Base-by-base conservation (phyloP, 2,113 vertebrate species). In the Campylorhamphus procurvoides region DNA sequence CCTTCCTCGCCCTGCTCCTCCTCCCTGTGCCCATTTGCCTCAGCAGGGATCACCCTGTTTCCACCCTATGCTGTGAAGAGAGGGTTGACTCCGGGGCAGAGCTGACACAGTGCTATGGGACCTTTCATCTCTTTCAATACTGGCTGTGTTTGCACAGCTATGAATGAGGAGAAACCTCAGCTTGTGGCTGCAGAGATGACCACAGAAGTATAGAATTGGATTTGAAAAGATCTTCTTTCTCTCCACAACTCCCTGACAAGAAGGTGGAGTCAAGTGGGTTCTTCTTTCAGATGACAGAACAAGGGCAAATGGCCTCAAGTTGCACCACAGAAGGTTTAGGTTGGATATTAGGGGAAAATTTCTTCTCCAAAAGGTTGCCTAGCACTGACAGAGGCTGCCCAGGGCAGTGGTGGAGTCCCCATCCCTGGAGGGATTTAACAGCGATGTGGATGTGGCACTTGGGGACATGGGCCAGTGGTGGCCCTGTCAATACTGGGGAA, bases 61-160 rank as follows among this genome's bases (percentile, higher is more conserved):
- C 74, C 83, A 60, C 64, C 90, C 53, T 3, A 4, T 74, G 88
- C 69, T 7, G 53, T 5, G 73, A 74, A 8, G 56, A 1, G 2
- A 25, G 71, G 85, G 75, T 47, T 78, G 33, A 16, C 19, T 0
- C 12, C 35, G 67, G 83, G 83, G 28, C 83, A 87, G 23, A 19
- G 68, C 88, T 3, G 31, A 6, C 37, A 2, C n/a, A 3, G 31
- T 1, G 7, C 47, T 1, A 0, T 1, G 64, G 56, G 2, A 35
- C 29, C 18, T 73, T 25, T 5, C 37, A 7, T 12, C 58, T 37
- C 53, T 17, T 5, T n/a, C 17, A 3, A 13, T 19, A 3, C 24
- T 0, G 68, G 12, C 53, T 10, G 18, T 5, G 46, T 7, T n/a
- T 2, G 58, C 67, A 18, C 66, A 14, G 6, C 72, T 6, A 0